phyloP scores from a whole-genome alignment of 2,888 invertebrate genomes.

The Tenthredo amoena region DNA sequence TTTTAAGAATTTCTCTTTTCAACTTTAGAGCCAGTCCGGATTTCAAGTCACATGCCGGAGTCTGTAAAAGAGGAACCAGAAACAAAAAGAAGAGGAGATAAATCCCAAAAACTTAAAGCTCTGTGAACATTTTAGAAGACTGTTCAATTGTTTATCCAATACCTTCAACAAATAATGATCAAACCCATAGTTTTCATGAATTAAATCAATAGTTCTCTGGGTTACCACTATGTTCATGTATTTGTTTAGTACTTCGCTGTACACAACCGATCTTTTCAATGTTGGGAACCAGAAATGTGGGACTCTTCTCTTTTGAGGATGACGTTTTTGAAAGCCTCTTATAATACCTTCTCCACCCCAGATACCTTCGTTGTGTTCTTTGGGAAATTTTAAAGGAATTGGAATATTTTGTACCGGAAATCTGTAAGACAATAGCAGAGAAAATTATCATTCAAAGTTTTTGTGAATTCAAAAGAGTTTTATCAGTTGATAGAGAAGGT shows the following conservation, averaged over 20 bases:
- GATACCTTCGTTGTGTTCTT: constrained; percentile 90
- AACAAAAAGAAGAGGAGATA: not conserved
- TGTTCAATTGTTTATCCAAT: constrained; percentile 55
- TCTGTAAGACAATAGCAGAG: constrained; percentile 71
- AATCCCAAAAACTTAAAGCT: not conserved
- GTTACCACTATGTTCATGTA: constrained; percentile 92
- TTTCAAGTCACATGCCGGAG: constrained; percentile 93
- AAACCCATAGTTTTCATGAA: constrained; percentile 95
- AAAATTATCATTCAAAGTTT: too few relatives aligned
- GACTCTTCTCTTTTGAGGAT: constrained; percentile 80
- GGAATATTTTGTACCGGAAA: constrained; percentile 87
- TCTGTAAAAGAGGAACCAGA: constrained; percentile 79
- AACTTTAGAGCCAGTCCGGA: constrained; percentile 91
- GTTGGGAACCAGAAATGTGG: constrained; percentile 94
- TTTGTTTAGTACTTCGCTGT: constrained; percentile 93
- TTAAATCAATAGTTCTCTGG: constrained; percentile 88
- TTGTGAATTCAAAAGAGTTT: not conserved
- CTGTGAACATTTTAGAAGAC: not conserved
- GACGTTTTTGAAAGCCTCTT: constrained; percentile 80
- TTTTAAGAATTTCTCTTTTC: constrained; percentile 90
- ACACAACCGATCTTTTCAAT: constrained; percentile 89
- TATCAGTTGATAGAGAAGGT: not conserved
- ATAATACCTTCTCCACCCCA: constrained; percentile 99
- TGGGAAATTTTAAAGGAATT: constrained; percentile 88
- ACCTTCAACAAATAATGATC: constrained; percentile 96